Conservation (phyloP, 2,888 invertebrate genomes). For the Lithophane socia region DNA sequence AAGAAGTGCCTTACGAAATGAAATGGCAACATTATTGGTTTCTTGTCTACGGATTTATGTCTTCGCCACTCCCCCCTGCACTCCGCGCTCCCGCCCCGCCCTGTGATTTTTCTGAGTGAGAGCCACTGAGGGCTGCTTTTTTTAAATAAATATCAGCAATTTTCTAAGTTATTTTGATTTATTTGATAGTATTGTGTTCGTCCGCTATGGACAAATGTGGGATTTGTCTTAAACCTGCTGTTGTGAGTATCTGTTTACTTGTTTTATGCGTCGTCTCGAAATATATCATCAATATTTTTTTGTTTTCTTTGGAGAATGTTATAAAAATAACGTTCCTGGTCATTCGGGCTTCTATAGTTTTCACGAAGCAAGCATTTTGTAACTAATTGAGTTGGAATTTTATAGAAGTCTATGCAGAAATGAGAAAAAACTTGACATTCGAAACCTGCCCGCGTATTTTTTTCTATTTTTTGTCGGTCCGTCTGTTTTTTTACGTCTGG, state of each 20-base stretch:
- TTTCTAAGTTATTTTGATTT: constrained; percentile 77
- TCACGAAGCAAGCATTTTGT: constrained; percentile 41
- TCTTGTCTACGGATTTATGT: constrained; percentile 66
- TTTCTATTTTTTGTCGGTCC: constrained; percentile 81
- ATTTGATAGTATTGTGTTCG: constrained; percentile 67
- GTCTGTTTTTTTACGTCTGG: constrained; percentile 89
- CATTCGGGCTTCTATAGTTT: constrained; percentile 61
- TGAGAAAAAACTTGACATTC: constrained; percentile 83
- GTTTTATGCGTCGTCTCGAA: constrained; percentile 74
- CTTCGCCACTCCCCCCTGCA: constrained; percentile 68
- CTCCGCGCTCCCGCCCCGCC: constrained; percentile 80
- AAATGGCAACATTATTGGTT: constrained; percentile 41
- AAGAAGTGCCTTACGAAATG: background rate
- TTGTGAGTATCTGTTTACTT: constrained; percentile 79
- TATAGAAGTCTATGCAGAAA: constrained; percentile 66
- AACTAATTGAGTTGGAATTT: constrained; percentile 58
- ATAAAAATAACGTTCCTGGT: constrained; percentile 82
- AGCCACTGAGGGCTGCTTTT: constrained; percentile 70
- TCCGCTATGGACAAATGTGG: constrained; percentile 88
- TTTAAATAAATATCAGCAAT: constrained; percentile 81
- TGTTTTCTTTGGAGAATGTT: constrained; percentile 86
- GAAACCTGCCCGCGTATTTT: constrained; percentile 89
- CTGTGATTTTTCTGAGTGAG: constrained; percentile 78
- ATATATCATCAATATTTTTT: constrained; percentile 82
- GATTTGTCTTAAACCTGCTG: constrained; percentile 86